phyloP scores from a whole-genome alignment of 1,140 invertebrate genomes.

The Pomacea maculata region DNA sequence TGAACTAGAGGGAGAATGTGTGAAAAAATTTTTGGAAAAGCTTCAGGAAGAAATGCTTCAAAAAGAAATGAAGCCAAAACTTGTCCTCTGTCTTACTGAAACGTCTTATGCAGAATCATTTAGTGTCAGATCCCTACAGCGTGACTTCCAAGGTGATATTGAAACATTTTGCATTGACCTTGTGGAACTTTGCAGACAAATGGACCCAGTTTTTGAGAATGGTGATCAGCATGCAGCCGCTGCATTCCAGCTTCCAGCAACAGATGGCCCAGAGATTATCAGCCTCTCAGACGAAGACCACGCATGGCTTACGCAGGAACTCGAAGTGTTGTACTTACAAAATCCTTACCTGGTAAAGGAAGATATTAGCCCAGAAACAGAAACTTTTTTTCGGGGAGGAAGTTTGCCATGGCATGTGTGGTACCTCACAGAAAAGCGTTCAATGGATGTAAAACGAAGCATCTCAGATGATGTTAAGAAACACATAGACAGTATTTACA shows the following conservation, averaged over 20 bases:
- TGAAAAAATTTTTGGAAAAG: constrained; percentile 32
- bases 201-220: too few relatives aligned
- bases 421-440: constrained; percentile 29
- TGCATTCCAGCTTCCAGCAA: constrained; percentile 26
- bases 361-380: constrained; percentile 31
- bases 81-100: background rate
- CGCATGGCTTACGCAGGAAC: constrained; percentile 39
- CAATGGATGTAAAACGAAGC: constrained; percentile 37
- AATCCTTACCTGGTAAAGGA: constrained; percentile 31
- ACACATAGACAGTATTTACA: constrained; percentile 20
- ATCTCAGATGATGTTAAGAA: constrained; percentile 16
- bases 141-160: background rate
- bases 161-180: too few relatives aligned
- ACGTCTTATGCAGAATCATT: background rate
- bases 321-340: constrained; percentile 38
- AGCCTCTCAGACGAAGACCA: constrained; percentile 30
- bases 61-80: background rate
- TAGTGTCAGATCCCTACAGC: too few relatives aligned
- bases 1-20: constrained; percentile 14
- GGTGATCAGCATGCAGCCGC: too few relatives aligned
- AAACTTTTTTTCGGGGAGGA: constrained; percentile 41
- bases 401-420: constrained; percentile 39
- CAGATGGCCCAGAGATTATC: constrained; percentile 6
- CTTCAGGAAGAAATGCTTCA: background rate
- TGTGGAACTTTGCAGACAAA: too few relatives aligned